Evolutionary conservation across 2,888 invertebrate species (phyloP).

Genomic region (Spilarctia lutea): DNA sequence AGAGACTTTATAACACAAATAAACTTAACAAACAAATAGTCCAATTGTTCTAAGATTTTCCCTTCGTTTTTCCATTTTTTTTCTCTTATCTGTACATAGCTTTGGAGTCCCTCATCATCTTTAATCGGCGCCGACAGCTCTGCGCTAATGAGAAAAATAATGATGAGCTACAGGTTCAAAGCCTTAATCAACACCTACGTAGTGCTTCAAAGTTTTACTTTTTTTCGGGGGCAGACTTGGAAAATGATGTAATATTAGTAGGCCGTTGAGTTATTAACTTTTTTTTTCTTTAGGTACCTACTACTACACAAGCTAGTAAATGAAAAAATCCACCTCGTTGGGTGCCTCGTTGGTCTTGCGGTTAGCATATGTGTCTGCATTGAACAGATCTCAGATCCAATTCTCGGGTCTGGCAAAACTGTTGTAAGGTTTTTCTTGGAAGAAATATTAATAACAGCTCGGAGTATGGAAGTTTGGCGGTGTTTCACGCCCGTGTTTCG

Average conservation of each 20-base stretch:
- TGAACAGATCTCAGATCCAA: no score
- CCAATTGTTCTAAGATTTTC: neutral
- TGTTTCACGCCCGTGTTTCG: no score
- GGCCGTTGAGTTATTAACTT: neutral
- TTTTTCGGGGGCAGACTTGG: slow-evolving; percentile 34
- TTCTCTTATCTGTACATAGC: slow-evolving; percentile 48
- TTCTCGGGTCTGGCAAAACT: no score
- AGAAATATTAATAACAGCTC: no score
- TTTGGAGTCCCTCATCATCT: slow-evolving; percentile 67
- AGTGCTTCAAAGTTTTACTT: slow-evolving; percentile 23
- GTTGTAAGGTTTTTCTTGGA: no score
- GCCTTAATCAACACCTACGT: slow-evolving; percentile 73
- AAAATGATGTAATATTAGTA: slow-evolving; percentile 44
- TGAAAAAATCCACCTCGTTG: no score
- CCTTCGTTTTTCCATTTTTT: slow-evolving; percentile 25
- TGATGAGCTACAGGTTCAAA: slow-evolving; percentile 71
- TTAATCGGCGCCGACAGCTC: slow-evolving; percentile 76
- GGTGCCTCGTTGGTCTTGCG: no score
- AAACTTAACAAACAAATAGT: neutral
- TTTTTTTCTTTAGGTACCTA: neutral
- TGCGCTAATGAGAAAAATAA: slow-evolving; percentile 84
- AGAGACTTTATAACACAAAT: neutral
- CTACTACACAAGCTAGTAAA: neutral
- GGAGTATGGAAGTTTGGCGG: no score
- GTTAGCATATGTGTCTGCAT: no score